phyloP scores from a whole-genome alignment of 2,888 invertebrate genomes.

The Pyrocoelia pectoralis region DNA sequence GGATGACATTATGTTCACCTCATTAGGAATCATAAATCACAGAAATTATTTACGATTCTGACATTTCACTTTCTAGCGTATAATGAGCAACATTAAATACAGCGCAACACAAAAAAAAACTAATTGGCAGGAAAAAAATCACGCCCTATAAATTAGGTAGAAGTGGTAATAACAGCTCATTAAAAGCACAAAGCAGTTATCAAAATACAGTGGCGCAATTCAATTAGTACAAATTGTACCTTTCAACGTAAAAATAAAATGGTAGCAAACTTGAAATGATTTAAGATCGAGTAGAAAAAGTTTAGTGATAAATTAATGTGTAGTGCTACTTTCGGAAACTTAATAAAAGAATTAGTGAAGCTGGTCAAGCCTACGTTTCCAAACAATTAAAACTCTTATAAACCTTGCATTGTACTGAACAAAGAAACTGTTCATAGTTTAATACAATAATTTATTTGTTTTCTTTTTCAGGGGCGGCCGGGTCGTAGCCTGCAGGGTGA shows the following conservation, averaged over 20 bases:
- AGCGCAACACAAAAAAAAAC: no score
- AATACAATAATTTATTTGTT: slow-evolving; percentile 6
- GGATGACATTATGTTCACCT: no score
- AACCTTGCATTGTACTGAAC: slow-evolving; percentile 3
- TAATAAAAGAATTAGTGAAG: slow-evolving; percentile 7
- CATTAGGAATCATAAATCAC: no score
- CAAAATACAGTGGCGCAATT: no score
- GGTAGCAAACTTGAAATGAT: background rate
- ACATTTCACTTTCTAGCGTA: no score
- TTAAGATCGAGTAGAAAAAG: background rate
- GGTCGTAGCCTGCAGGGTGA: slow-evolving; percentile 70
- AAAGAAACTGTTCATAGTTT: background rate
- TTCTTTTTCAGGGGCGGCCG: slow-evolving; percentile 62
- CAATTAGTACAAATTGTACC: no score
- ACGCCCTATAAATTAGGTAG: slow-evolving; percentile 1
- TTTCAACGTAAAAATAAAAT: no score
- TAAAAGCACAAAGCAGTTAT: background rate
- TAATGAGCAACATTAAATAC: no score
- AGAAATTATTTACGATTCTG: no score
- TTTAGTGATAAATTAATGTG: background rate
- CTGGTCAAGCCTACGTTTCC: background rate
- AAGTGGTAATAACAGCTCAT: background rate
- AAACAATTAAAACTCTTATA: slow-evolving; percentile 14
- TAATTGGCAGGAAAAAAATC: background rate
- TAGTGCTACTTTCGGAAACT: background rate